Evolutionary conservation across 2,797 vertebrate species (phyloP), one percentile per base, ranked within the genome.

Genomic region (Acipenser oxyrinchus): DNA sequence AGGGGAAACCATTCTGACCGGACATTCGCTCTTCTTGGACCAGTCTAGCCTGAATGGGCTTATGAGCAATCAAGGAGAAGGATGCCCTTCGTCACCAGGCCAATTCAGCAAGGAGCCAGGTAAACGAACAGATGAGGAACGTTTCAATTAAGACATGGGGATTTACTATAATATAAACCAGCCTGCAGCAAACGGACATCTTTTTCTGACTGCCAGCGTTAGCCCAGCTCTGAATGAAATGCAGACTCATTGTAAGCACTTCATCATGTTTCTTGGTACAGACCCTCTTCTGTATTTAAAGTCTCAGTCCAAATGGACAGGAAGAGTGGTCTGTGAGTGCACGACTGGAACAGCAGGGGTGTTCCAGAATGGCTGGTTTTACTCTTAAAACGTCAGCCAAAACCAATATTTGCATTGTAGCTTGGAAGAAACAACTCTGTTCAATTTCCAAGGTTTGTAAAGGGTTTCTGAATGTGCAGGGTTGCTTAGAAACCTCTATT

Each of bases 1-100:
- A 68, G 80, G 78, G 55, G 76, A 87, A 70, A 83, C 63, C 66
- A 65, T 89, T 69, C 69, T 91, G 13, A 71, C 71, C 68, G 85
- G 77, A 60, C 79, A 59, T 50, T 71, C 71, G 1, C 6, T 70
- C 71, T 71, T 13, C 10, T 5, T 48, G 74, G 75, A 73, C 18
- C 78, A 66, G 57, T 8, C 69, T 62, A 0, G 62, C 57, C 63
- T 60, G 59, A 67, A 18, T 37, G 60, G 70, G 51, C 49, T 1
- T 23, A 67, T 49, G 68, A 72, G 55, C 69, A n/a, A 64, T 8
- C 0, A 49, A 18, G 65, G 51, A 68, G 37, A 4, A 61, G 66
- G 55, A 12, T 70, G 48, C 8, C 68, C 68, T 6, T 51, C 67
- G 5, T 84, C 86, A 1, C 80, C 86, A 51, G 87, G 86, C 66